Evolutionary conservation across 1,140 invertebrate genomes (phyloP), one percentile per base, ranked within the genome.

Genomic region (Cylas formicarius): DNA sequence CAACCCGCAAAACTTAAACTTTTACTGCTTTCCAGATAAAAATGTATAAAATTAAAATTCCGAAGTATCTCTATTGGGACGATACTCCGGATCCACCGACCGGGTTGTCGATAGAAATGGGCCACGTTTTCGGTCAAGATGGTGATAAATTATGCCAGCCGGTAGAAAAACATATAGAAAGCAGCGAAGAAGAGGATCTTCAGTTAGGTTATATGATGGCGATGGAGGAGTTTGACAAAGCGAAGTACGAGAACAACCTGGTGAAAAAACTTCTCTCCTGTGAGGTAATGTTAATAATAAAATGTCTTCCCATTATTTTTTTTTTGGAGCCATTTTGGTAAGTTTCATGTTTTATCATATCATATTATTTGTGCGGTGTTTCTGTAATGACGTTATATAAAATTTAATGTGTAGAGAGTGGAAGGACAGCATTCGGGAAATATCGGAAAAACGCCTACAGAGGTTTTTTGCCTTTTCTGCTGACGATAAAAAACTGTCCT

Each of bases 211-310:
- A 56, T 19, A 46, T 51, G 36, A 16, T 53, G 37, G 32, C 42
- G 8, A 29, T 31, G 27, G 48, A 52, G 31, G 50, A 56, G 10
- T 56, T 36, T 16, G 55, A 56, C 14, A 56, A 44, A 7, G 34
- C 52, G 16, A 51, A 48, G n/a, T 50, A 52, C 11, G 40, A 80
- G 59, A 72, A 72, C 7, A 72, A 74, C 13, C 65, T 71, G n/a
- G 65, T 82, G 1, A 79, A 78, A 57, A 64, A 70, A 45, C 65
- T 82, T 17, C 69, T 72, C 58, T 67, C 63, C 41, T 63, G 74
- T 13, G 71, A 75, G 66, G 78, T 80, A 63, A 67, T 32, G 26
- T 37, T 21, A 37, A 17, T 16, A 23, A 5, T 37, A 23, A 37
- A 17, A 37, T 13, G 10, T 9, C 18, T 41, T 41, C 14, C 6